A percentile compares a stretch with the other conserved stretches of the same genome.
phyloP scores from a whole-genome alignment of 2,797 vertebrate genomes.

The Chaenodraco wilsoni region DNA sequence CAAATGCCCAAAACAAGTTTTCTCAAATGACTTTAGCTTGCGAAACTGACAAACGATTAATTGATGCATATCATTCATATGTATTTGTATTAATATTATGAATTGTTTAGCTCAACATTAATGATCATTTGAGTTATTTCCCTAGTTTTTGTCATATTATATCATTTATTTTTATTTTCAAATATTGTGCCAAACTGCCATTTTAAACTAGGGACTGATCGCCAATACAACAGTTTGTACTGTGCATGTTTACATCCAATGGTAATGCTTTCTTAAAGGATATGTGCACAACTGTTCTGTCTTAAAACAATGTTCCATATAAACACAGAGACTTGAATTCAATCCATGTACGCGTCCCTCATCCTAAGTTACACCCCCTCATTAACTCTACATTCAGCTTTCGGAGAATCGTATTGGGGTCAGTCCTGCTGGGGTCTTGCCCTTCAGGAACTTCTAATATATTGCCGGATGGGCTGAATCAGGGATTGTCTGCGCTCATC shows the following conservation, averaged over 20 bases:
- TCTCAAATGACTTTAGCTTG: no score
- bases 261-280: not conserved
- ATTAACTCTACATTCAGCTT: not conserved
- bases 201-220: no score
- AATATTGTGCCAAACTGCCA: no score
- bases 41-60: not conserved
- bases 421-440: not conserved
- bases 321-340: no score
- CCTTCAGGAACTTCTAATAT: constrained; percentile 4
- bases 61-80: not conserved
- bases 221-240: no score
- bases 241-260: constrained; percentile 6
- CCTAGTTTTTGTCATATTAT: no score
- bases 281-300: no score
- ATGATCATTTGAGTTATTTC: not conserved
- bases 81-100: not conserved
- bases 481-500: constrained; percentile 67
- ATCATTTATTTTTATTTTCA: no score
- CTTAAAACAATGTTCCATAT: not conserved
- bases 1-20: not conserved
- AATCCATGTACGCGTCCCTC: no score
- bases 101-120: not conserved
- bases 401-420: not conserved
- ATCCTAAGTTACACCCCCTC: not conserved
- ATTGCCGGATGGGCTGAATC: constrained; percentile 40